These are phyloP conservation scores for Pogonognathellus flavescens DNA, from an alignment of 1,140 invertebrate species.

Conservation along the genomic window DNA sequence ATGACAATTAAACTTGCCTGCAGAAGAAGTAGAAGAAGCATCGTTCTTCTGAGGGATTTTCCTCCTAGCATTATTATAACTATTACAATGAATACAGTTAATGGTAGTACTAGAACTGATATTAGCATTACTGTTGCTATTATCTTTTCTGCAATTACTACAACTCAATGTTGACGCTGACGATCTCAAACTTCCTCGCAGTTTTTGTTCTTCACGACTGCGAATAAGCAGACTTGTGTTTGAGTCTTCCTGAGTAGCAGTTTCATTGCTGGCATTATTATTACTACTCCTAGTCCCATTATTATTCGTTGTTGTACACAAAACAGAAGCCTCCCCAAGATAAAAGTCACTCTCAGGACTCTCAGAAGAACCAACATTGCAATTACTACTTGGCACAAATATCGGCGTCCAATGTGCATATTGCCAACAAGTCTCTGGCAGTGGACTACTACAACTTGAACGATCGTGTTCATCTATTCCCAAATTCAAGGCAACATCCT, in stretches of 20 bases:
- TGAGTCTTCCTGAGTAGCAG: not conserved
- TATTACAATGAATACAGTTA: not conserved
- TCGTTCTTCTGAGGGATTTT: not conserved
- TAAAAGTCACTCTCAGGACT: conserved; percentile 34
- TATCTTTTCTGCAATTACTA: not conserved
- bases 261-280: not conserved
- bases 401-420: conserved; percentile 62
- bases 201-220: not conserved
- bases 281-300: not conserved
- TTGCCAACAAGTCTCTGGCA: conserved; percentile 59
- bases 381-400: conserved; percentile 48
- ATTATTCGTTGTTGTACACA: not conserved
- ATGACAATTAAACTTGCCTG: not conserved
- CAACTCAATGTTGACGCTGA: too few relatives aligned
- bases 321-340: conserved; percentile 8
- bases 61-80: not conserved
- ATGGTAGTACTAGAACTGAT: not conserved
- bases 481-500: conserved; percentile 33
- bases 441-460: not conserved
- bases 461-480: conserved; percentile 6
- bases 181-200: too few relatives aligned
- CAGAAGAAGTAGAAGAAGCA: not conserved
- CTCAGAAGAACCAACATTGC: conserved; percentile 21
- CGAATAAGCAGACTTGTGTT: too few relatives aligned
- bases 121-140: not conserved